Base-by-base conservation (phyloP, 2,888 invertebrate species). In the Yponomeuta evonymella region DNA sequence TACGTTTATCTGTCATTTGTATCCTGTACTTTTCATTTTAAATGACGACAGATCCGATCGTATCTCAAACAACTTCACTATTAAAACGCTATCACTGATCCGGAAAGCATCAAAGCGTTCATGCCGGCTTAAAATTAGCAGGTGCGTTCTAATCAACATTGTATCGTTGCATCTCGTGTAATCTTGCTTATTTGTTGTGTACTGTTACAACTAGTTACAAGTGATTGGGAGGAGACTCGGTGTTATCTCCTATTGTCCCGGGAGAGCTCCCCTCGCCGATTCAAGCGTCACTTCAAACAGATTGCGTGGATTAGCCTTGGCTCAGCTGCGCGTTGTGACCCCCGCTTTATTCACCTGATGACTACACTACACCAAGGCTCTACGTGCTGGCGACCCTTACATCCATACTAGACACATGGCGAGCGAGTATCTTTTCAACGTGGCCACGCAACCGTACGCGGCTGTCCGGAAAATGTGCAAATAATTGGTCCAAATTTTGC, bases 211-310 rank as follows among this genome's bases (percentile, higher is more conserved):
- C 58, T 69, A 11, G 15, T 51, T 58, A 69, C 30, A 69, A 69
- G 69, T 69, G 23, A 69, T 51, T 15, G 33, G 67, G n/a, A 29
- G 29, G 65, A 29, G 65, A 29, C 23, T 23, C 29, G 10, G 51
- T 15, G 65, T 30, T 30, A 11, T 30, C 6, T 10, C 29, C 29
- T 15, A 48, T 67, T 23, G 48, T 67, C 23, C 23, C 23, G 30
- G 48, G 29, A 48, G 68, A 10, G 29, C 11, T 51, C 68, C 68
- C 68, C 33, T 51, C 33, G 65, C 65, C 67, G 67, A 71, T 71
- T 72, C 70, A 72, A 74, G 71, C 72, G 68, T 70, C 70, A 72
- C 71, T 71, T 74, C 73, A 71, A 74, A 72, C 72, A 74, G 74
- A 71, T 73, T 72, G 73, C 11, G 64, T 67, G 72, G 73, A 74